These are phyloP conservation scores for Chrysomela aeneicollis DNA, from an alignment of 2,888 invertebrate genomes.

Conservation along the genomic window DNA sequence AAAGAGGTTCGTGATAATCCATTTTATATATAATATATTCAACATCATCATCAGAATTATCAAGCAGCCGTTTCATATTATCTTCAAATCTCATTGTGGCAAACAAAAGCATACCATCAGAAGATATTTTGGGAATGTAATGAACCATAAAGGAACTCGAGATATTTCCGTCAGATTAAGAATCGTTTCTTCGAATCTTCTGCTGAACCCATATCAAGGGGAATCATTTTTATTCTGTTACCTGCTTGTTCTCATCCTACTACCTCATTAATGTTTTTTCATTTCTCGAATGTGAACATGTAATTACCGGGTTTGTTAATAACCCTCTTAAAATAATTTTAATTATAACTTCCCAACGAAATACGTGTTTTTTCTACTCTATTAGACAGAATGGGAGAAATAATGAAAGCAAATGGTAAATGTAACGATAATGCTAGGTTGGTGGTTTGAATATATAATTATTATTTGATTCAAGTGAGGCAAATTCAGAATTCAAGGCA, in stretches of 20 bases:
- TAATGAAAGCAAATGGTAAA: background rate
- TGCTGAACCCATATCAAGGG: conserved; percentile 30
- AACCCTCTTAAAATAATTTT: conserved; percentile 28
- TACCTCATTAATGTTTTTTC: conserved; percentile 40
- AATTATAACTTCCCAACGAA: conserved; percentile 27
- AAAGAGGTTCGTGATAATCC: too few species aligned
- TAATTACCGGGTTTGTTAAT: conserved; percentile 36
- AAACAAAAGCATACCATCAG: background rate
- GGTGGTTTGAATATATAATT: background rate
- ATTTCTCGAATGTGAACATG: conserved; percentile 34
- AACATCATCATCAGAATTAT: too few species aligned
- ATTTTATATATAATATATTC: too few species aligned
- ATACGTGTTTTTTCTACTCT: background rate
- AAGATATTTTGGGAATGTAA: background rate
- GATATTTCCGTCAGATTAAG: conserved; percentile 18
- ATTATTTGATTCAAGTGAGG: too few species aligned
- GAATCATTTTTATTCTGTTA: conserved; percentile 37
- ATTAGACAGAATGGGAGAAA: background rate
- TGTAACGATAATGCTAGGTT: background rate
- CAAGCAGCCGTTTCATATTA: too few species aligned
- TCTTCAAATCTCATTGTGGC: too few species aligned
- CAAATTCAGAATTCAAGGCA: too few species aligned
- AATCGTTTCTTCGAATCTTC: conserved; percentile 22
- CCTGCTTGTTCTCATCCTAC: conserved; percentile 36
- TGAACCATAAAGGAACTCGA: background rate